These are phyloP conservation scores for Steinernema khuongi DNA, from an alignment of 1,140 invertebrate genomes.

Conservation along the genomic window DNA sequence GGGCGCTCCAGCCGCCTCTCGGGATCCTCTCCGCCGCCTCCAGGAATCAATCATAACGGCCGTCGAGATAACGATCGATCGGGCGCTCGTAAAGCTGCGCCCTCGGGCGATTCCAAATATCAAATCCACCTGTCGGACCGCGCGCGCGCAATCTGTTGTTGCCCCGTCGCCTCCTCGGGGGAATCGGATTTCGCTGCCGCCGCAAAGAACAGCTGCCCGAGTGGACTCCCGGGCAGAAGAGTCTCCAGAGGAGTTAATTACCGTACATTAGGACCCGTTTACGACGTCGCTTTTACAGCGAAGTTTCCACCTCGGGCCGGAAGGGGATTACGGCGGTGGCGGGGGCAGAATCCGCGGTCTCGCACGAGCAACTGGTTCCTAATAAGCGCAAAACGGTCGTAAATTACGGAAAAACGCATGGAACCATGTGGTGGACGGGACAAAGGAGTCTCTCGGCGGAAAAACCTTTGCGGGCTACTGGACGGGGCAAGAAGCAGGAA, in stretches of 20 bases:
- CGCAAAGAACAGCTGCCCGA: conserved; percentile 5
- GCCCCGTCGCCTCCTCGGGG: neutral
- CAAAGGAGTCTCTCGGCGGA: too few species aligned
- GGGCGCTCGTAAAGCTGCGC: neutral
- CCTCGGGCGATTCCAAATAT: conserved; percentile 10
- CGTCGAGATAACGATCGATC: conserved; percentile 6
- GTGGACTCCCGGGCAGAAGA: neutral
- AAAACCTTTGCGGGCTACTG: too few species aligned
- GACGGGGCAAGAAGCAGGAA: too few species aligned
- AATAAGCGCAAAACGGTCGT: too few species aligned
- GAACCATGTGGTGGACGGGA: too few species aligned
- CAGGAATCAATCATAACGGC: conserved; percentile 4
- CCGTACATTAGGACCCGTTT: conserved; percentile 12
- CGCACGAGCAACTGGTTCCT: too few species aligned
- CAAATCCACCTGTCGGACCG: conserved; percentile 7
- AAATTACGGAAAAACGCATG: too few species aligned
- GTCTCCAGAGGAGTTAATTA: neutral
- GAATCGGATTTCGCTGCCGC: neutral
- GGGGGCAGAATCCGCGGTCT: too few species aligned
- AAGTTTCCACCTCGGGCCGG: too few species aligned
- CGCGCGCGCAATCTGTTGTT: neutral
- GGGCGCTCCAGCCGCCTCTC: neutral
- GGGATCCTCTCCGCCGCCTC: neutral
- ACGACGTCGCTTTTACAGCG: conserved; percentile 11
- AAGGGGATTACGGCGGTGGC: too few species aligned